Base-by-base conservation (phyloP, 1,140 invertebrate species). In the Heliothis subflexa region DNA sequence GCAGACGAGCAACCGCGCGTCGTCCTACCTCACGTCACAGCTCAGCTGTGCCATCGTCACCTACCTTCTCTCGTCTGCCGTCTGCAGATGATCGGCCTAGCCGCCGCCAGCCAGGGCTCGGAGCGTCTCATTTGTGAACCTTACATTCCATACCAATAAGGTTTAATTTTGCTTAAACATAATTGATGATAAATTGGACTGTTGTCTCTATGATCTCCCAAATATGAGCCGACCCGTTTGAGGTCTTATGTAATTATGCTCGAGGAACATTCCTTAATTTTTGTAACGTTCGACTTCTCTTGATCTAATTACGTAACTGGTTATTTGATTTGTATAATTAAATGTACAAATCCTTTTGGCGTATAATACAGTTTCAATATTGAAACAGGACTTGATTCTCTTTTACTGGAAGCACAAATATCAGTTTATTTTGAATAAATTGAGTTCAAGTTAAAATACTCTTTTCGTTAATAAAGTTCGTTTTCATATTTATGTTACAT, bases 1-100 rank as follows among this genome's bases (percentile, higher is more conserved):
- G 97, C 97, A 97, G 89, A 97, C 97, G 11, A 96, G 96, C 85
- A 96, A 95, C 81, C 89, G 95, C 50, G 95, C 93, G 10, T 92
- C 93, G 7, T 91, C 91, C 18, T 91, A 91, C 88, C 85, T 94
- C 73, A 90, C 93, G 12, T 91, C 93, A 5, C 90, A 91, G 76
- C 84, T 95, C 45, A 89, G 91, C 81, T 91, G 92, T 81, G 93
- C 92, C 11, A 79, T 91, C 5, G 76, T 93, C 74, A 95, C 94
- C 7, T 95, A 95, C 93, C 79, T 95, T 78, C 68, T 95, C 55
- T 81, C 93, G 7, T 89, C 93, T 7, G 85, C 88, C 74, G 87
- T 90, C 81, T 91, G 92, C 86, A 94, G 94, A 90, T 95, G 94
- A 95, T 95, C 89, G 79, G 84, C 80, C 80, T 87, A 50, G n/a